These are phyloP conservation scores for Andrena trimmerana DNA, from an alignment of 2,888 invertebrate species.

Conservation along the genomic window DNA sequence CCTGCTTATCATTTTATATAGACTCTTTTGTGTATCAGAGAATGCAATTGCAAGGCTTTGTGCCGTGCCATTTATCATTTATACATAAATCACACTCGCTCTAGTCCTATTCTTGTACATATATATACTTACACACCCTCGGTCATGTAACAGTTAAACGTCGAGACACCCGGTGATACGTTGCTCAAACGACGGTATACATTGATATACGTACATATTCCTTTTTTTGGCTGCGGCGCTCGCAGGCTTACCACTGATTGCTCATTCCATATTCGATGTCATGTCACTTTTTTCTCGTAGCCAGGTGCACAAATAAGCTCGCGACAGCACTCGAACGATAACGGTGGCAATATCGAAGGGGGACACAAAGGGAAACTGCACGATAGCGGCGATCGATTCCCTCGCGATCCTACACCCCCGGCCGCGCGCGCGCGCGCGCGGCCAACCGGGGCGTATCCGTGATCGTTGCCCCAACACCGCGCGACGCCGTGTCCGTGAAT, in stretches of 20 bases:
- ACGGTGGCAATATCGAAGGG: conserved; percentile 42
- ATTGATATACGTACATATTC: conserved; percentile 56
- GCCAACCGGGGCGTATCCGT: neutral
- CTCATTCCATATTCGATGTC: conserved; percentile 79
- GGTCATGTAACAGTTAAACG: conserved; percentile 62
- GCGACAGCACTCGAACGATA: conserved; percentile 50
- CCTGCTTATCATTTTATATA: conserved; percentile 71
- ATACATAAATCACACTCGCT: conserved; percentile 77
- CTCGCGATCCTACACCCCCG: conserved; percentile 16
- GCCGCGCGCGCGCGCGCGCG: conserved; percentile 12
- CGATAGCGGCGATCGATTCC: neutral
- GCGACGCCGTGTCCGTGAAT: neutral
- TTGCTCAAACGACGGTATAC: conserved; percentile 68
- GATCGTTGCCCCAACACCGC: conserved; percentile 1
- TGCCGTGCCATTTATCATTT: conserved; percentile 77
- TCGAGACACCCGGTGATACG: conserved; percentile 66
- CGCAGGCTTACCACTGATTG: conserved; percentile 85
- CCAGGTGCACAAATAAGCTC: conserved; percentile 76
- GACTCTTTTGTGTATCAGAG: conserved; percentile 71
- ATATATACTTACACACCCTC: conserved; percentile 64
- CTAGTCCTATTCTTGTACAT: conserved; percentile 77
- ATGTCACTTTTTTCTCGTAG: conserved; percentile 71
- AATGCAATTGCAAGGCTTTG: conserved; percentile 74
- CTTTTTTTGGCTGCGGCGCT: conserved; percentile 82
- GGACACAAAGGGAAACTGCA: conserved; percentile 7